Conservation (phyloP, 30 jellyfish, hydroid and myxozoan species). For the Aurelia coerulea region DNA sequence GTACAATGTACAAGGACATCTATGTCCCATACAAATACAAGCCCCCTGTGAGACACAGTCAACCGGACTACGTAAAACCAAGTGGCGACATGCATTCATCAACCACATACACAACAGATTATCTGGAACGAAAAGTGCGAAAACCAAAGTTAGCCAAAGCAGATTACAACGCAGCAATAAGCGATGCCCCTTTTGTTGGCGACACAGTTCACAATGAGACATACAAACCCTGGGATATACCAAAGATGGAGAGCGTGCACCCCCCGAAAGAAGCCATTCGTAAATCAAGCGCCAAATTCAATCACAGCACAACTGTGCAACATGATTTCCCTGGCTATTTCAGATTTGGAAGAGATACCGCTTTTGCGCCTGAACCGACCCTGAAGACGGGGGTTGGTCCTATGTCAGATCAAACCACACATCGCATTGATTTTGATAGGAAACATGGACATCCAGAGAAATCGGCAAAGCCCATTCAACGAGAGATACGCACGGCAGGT, state of each 20-base stretch:
- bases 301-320: constrained; percentile 91
- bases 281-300: constrained; percentile 79
- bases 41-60: constrained; percentile 76
- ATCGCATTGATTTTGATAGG: constrained; percentile 82
- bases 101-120: constrained; percentile 88
- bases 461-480: constrained; percentile 92
- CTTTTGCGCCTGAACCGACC: constrained; percentile 81
- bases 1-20: constrained; percentile 75
- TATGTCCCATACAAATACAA: constrained; percentile 75
- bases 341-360: constrained; percentile 68
- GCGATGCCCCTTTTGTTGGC: constrained; percentile 88
- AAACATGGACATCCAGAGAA: constrained; percentile 86
- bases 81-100: constrained; percentile 70
- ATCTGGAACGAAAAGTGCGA: constrained; percentile 63
- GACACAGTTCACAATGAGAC: constrained; percentile 94
- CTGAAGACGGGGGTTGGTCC: constrained; percentile 77
- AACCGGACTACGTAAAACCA: constrained; percentile 66
- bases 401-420: constrained; percentile 91
- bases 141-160: constrained; percentile 88
- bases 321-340: constrained; percentile 87
- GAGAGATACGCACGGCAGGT: constrained; percentile 61
- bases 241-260: constrained; percentile 63
- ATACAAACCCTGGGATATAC: constrained; percentile 93
- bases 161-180: constrained; percentile 68
- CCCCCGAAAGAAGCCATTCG: constrained; percentile 77